phyloP scores from a whole-genome alignment of 2,888 invertebrate genomes.

The Spodoptera picta region DNA sequence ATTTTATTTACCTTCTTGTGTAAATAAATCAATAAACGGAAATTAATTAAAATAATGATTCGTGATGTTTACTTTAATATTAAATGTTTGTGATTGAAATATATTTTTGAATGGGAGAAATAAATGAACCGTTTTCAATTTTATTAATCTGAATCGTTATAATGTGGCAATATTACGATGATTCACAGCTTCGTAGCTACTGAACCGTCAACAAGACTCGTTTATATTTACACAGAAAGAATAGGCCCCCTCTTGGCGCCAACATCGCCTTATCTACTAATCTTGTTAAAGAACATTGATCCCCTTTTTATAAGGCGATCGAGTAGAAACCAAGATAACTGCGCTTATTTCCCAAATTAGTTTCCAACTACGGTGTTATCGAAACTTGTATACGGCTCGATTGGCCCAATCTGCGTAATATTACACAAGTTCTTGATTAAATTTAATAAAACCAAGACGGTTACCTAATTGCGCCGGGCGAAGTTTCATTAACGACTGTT shows the following conservation, averaged over 20 bases:
- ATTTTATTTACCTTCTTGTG: not conserved
- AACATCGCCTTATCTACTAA: slow-evolving; percentile 66
- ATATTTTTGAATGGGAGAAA: no score
- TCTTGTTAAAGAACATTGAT: slow-evolving; percentile 77
- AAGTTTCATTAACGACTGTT: slow-evolving; percentile 87
- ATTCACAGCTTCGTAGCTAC: slow-evolving; percentile 26
- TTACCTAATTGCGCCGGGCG: slow-evolving; percentile 84
- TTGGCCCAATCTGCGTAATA: slow-evolving; percentile 88
- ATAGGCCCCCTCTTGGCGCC: slow-evolving; percentile 51
- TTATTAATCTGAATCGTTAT: slow-evolving; percentile 21
- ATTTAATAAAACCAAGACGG: slow-evolving; percentile 88
- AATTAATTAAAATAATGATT: not conserved
- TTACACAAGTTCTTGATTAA: slow-evolving; percentile 89
- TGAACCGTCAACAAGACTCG: slow-evolving; percentile 40
- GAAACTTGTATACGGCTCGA: slow-evolving; percentile 86
- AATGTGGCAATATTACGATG: slow-evolving; percentile 23
- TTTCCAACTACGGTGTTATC: slow-evolving; percentile 86
- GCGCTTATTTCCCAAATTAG: slow-evolving; percentile 86
- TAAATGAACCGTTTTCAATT: slow-evolving; percentile 5
- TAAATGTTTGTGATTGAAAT: no score
- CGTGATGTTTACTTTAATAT: no score
- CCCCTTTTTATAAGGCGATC: slow-evolving; percentile 83
- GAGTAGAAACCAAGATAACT: slow-evolving; percentile 81
- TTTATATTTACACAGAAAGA: slow-evolving; percentile 54
- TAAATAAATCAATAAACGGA: slow-evolving; percentile 1